phyloP scores from a whole-genome alignment of 2,113 vertebrate species.

The Sebastes fasciatus region DNA sequence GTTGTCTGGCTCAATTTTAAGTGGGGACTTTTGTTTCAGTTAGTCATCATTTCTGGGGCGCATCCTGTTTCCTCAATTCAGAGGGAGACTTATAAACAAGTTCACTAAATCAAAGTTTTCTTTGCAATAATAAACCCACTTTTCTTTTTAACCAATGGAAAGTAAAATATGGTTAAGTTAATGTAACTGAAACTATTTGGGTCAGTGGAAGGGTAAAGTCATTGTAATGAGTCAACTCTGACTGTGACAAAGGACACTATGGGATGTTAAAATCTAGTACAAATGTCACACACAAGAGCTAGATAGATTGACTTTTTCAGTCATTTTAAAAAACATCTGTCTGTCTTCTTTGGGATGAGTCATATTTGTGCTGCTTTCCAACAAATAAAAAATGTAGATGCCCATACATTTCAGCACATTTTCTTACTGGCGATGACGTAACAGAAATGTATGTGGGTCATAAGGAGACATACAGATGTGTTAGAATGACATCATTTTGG shows the following conservation, averaged over 20 bases:
- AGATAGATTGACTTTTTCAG: not conserved
- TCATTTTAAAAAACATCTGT: conserved; percentile 17
- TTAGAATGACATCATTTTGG: not conserved
- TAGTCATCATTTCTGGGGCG: conserved; percentile 42
- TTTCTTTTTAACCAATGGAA: not conserved
- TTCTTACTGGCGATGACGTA: conserved; percentile 3
- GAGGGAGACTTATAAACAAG: conserved; percentile 1
- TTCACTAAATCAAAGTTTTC: conserved; percentile 1
- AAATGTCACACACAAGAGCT: not conserved
- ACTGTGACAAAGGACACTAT: not conserved
- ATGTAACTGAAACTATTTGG: not conserved
- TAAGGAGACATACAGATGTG: conserved; percentile 9
- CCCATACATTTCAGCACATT: conserved; percentile 15
- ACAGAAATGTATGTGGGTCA: conserved; percentile 18
- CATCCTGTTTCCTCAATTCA: conserved; percentile 44
- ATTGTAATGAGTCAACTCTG: not conserved
- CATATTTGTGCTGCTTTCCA: conserved; percentile 20
- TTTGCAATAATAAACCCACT: not conserved
- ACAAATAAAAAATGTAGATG: conserved; percentile 22
- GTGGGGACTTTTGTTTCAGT: conserved; percentile 37
- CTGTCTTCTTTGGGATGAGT: not conserved
- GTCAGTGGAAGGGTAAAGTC: not conserved
- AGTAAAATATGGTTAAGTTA: not conserved
- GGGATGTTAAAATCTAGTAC: not conserved
- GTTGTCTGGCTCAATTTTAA: conserved; percentile 19